A percentile compares a stretch with the other conserved stretches of the same genome.
phyloP scores from a whole-genome alignment of 23 tunicate species.

The Botrylloides violaceus region DNA sequence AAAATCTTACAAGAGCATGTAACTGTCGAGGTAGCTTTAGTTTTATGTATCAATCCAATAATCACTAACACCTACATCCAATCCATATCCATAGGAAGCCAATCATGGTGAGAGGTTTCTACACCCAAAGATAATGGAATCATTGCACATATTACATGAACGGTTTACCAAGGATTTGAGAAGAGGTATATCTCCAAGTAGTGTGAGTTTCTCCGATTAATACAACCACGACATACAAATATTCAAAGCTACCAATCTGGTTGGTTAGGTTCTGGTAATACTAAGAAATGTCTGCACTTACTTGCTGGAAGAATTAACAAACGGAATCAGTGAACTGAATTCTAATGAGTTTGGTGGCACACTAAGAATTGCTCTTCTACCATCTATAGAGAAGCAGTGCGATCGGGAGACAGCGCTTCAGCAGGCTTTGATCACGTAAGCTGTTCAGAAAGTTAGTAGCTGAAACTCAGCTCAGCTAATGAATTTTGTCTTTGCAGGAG shows the following conservation, averaged over 20 bases:
- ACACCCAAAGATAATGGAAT: constrained; percentile 8
- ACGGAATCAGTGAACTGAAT: background rate
- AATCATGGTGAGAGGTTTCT: background rate
- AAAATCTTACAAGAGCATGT: no score
- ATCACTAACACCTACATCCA: no score
- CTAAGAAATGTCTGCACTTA: background rate
- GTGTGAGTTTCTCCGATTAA: no score
- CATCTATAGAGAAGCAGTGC: background rate
- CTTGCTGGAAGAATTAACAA: background rate
- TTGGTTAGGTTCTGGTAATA: background rate
- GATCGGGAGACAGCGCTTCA: background rate
- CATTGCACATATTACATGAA: background rate
- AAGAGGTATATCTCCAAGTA: background rate
- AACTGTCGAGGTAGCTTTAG: no score
- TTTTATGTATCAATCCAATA: no score
- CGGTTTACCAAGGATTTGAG: constrained; percentile 2
- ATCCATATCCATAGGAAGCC: no score
- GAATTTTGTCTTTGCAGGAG: background rate
- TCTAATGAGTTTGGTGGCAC: background rate
- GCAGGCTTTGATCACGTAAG: no score
- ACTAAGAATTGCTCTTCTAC: background rate
- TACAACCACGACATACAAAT: background rate
- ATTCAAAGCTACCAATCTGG: no score
- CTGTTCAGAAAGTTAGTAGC: no score
- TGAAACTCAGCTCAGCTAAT: no score